Evolutionary conservation across 2,113 vertebrate genomes (phyloP), one percentile per base, ranked within the genome.

Genomic region (Pseudolaguvia tuberculata): DNA sequence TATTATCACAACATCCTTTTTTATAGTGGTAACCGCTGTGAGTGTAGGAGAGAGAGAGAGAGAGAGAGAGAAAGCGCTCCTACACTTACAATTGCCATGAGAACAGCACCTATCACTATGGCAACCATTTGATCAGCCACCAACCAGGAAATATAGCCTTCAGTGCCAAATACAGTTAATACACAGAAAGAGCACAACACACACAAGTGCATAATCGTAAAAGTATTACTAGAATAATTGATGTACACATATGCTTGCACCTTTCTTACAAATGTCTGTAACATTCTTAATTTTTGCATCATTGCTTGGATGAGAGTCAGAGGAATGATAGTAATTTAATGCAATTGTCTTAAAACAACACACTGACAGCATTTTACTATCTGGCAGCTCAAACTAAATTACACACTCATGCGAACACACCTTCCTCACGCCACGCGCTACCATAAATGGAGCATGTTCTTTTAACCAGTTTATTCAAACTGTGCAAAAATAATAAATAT

Each of bases 61-160:
- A 20, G 27, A 59, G 27, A 45, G 39, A 50, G 21, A 50, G 23
- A 48, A 52, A 55, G 48, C 10, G 76, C 72, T 72, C 67, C 55
- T 68, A 78, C 72, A 75, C 68, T 75, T 48, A 45, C 39, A 15
- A 78, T 42, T n/a, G 73, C 72, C 11, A 70, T 65, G 23, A 78
- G 63, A 63, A 66, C 56, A 18, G 67, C 31, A 70, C 73, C 69
- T 27, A 57, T 81, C 73, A 57, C 80, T 81, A 81, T 81, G 77
- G 80, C 80, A 81, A 79, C 80, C 73, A 72, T 63, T 67, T 76
- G 74, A 59, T 74, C 77, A 79, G 42, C 69, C 68, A 73, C 76
- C 70, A 78, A 76, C 74, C 73, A 72, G 77, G 73, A 72, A 76
- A 67, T 50, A 68, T 62, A 76, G 47, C n/a, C 59, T 66, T 75